Evolutionary conservation across 2,888 invertebrate species (phyloP).

Genomic region (Tholera decimalis): DNA sequence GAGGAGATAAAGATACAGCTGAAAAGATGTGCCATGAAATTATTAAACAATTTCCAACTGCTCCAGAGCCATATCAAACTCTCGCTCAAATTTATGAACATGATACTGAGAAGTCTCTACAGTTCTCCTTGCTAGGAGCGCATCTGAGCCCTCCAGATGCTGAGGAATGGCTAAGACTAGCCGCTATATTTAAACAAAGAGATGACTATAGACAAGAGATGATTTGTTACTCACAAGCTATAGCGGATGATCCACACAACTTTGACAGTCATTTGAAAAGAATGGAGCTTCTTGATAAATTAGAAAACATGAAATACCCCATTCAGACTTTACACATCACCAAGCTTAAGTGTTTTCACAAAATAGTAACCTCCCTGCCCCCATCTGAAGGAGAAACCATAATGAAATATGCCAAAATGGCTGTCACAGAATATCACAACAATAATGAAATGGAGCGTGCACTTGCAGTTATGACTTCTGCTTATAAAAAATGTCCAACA

Average conservation of each 20-base stretch:
- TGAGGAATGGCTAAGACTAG: slow-evolving; percentile 97
- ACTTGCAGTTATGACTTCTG: slow-evolving; percentile 94
- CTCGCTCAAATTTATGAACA: slow-evolving; percentile 97
- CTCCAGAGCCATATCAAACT: slow-evolving; percentile 97
- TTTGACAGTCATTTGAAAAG: slow-evolving; percentile 94
- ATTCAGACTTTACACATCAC: slow-evolving; percentile 79
- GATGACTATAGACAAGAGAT: slow-evolving; percentile 95
- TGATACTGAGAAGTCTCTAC: slow-evolving; percentile 95
- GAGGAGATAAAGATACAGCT: slow-evolving; percentile 96
- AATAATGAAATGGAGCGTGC: slow-evolving; percentile 94
- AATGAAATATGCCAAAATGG: slow-evolving; percentile 93
- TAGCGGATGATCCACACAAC: slow-evolving; percentile 94
- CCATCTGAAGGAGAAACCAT: slow-evolving; percentile 92
- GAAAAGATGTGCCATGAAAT: slow-evolving; percentile 98
- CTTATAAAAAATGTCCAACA: slow-evolving; percentile 94
- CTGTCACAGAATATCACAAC: slow-evolving; percentile 94
- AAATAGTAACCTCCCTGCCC: slow-evolving; percentile 93
- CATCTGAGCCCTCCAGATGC: slow-evolving; percentile 95
- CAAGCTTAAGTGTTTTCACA: slow-evolving; percentile 94
- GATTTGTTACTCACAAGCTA: slow-evolving; percentile 96
- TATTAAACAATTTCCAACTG: slow-evolving; percentile 96
- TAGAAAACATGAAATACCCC: slow-evolving; percentile 87
- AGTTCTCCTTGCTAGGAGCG: slow-evolving; percentile 96
- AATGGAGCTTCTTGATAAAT: slow-evolving; percentile 93
- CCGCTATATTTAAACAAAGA: slow-evolving; percentile 94